Evolutionary conservation across 2,113 vertebrate genomes (phyloP).

Genomic region (Penelope pileata): DNA sequence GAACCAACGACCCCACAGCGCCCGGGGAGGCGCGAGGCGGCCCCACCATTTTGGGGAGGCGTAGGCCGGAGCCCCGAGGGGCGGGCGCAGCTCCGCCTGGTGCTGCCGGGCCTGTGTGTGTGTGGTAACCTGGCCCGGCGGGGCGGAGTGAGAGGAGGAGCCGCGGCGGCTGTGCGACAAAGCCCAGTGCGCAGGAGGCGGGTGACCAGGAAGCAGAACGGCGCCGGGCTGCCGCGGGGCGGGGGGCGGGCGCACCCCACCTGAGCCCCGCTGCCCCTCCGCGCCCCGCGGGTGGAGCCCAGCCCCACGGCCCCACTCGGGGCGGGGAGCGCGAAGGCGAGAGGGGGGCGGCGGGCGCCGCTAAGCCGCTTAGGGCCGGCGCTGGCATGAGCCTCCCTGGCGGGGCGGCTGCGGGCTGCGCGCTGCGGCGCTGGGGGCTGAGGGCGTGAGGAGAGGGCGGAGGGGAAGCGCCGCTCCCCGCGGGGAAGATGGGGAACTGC

Average conservation of each 20-base stretch:
- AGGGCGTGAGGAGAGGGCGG: conserved; percentile 1
- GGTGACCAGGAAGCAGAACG: conserved; percentile 63
- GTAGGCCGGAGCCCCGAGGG: too few species aligned
- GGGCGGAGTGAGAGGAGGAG: conserved; percentile 22
- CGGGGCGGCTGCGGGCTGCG: conserved; percentile 31
- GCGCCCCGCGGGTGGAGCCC: conserved; percentile 45
- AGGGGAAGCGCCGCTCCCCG: conserved; percentile 16
- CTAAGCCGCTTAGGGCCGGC: conserved; percentile 34
- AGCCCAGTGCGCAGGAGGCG: conserved; percentile 59
- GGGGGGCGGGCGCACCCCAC: conserved; percentile 43
- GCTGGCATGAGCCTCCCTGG: conserved; percentile 56
- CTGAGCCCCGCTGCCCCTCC: conserved; percentile 6
- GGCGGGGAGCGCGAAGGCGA: not conserved
- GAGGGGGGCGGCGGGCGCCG: not conserved
- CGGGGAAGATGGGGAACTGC: conserved; percentile 91
- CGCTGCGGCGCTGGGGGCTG: conserved; percentile 5
- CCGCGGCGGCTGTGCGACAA: conserved; percentile 48
- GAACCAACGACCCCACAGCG: too few species aligned
- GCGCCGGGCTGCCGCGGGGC: conserved; percentile 2
- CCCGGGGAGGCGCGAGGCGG: too few species aligned
- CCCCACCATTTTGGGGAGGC: too few species aligned
- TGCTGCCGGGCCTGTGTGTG: not conserved
- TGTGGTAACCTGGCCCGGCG: not conserved
- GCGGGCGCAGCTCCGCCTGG: not conserved
- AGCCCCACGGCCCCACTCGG: conserved; percentile 21